These are phyloP conservation scores for Lasioglossum albipes DNA, from an alignment of 1,140 invertebrate genomes.

Conservation along the genomic window DNA sequence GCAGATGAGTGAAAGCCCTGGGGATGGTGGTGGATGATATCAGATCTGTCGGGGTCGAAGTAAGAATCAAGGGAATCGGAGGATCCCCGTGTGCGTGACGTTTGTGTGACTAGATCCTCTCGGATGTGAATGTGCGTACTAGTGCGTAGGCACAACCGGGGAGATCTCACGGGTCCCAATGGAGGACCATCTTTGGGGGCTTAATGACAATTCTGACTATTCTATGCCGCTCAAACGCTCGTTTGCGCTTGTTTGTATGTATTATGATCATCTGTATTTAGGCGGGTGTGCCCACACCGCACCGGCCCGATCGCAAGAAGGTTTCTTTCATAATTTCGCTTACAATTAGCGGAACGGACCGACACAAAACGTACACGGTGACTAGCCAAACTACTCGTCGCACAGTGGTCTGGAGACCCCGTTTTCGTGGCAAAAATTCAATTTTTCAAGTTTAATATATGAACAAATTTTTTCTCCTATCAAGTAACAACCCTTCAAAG, in stretches of 20 bases:
- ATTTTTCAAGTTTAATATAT: no score
- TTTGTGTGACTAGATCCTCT: neutral
- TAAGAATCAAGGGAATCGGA: constrained; percentile 63
- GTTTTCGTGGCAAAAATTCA: no score
- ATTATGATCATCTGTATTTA: constrained; percentile 75
- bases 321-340: neutral
- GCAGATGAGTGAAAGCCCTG: constrained; percentile 72
- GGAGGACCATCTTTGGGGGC: constrained; percentile 57
- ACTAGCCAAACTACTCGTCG: no score
- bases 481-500: no score
- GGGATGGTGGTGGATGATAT: constrained; percentile 65
- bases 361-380: neutral
- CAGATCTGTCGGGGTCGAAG: constrained; percentile 65
- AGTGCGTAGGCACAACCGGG: constrained; percentile 54
- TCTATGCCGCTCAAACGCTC: constrained; percentile 78
- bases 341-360: constrained; percentile 1
- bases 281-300: constrained; percentile 21
- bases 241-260: constrained; percentile 78
- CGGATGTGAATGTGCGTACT: neutral
- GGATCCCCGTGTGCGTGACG: neutral
- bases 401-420: no score
- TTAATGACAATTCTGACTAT: constrained; percentile 71
- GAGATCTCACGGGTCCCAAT: constrained; percentile 73
- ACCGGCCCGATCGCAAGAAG: neutral
- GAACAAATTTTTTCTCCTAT: no score